Percentiles rank a stretch among this genome's conserved stretches.
Evolutionary conservation across 2,797 vertebrate species (phyloP).

Genomic region (Gallinago solitaria): DNA sequence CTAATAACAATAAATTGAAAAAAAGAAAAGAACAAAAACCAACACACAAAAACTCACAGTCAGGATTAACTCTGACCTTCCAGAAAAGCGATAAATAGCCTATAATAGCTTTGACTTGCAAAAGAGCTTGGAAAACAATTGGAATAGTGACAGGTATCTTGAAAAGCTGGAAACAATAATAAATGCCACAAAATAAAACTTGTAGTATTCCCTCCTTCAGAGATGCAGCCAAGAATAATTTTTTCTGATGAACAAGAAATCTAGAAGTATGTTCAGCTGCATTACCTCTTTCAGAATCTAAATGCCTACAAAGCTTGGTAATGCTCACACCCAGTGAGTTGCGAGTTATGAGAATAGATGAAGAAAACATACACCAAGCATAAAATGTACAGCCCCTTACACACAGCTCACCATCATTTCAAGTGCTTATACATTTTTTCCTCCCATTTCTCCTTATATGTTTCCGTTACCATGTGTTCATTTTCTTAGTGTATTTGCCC

Average conservation of each 20-base stretch:
- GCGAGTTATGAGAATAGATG: constrained; percentile 42
- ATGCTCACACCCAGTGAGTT: constrained; percentile 11
- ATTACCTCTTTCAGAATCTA: constrained; percentile 48
- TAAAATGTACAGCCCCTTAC: neutral
- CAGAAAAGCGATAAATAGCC: neutral
- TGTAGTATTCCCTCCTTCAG: neutral
- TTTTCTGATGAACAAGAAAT: constrained; percentile 33
- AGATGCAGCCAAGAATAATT: constrained; percentile 1
- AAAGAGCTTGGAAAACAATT: constrained; percentile 19
- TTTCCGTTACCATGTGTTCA: neutral
- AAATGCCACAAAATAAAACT: constrained; percentile 32
- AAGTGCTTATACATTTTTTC: constrained; percentile 14
- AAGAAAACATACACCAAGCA: constrained; percentile 42
- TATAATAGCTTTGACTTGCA: constrained; percentile 8
- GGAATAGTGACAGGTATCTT: neutral
- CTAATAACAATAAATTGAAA: neutral
- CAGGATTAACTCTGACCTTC: constrained; percentile 3
- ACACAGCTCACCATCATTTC: neutral
- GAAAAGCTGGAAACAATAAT: constrained; percentile 13
- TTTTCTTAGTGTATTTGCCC: constrained; percentile 6
- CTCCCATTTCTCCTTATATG: constrained; percentile 6
- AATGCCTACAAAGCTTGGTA: constrained; percentile 49
- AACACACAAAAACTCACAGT: neutral
- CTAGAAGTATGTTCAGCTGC: constrained; percentile 16
- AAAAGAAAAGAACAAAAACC: neutral